A percentile compares a stretch with the other conserved stretches of the same genome.
Evolutionary conservation across 2,113 vertebrate genomes (phyloP).

Genomic region (Limnothrissa miodon): DNA sequence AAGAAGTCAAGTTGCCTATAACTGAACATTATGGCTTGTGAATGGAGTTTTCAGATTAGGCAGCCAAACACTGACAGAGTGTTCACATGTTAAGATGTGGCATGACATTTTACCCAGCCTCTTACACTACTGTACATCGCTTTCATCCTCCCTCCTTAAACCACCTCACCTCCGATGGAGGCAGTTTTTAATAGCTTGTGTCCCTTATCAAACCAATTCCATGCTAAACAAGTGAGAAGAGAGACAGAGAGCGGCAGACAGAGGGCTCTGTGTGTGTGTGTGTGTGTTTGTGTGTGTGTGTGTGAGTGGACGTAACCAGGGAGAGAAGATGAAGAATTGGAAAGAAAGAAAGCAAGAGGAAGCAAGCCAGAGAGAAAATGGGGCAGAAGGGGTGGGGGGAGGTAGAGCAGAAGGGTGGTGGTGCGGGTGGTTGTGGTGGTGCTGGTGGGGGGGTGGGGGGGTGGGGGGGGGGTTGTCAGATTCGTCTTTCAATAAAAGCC

Average conservation of each 20-base stretch:
- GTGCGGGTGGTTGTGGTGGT: too few relatives aligned
- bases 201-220: slow-evolving; percentile 5
- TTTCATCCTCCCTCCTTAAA: neutral
- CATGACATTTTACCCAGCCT: neutral
- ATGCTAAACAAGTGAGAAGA: neutral
- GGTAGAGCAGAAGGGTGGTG: neutral
- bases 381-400: neutral
- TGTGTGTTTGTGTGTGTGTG: too few relatives aligned
- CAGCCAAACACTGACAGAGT: neutral
- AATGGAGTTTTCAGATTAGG: neutral
- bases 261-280: too few relatives aligned
- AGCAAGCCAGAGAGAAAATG: neutral
- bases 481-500: neutral
- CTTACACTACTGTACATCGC: neutral
- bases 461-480: neutral
- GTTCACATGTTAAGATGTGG: neutral
- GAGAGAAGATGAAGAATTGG: neutral
- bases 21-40: too few relatives aligned
- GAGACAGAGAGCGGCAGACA: neutral
- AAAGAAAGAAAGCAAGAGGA: neutral
- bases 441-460: neutral
- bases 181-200: neutral
- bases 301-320: too few relatives aligned
- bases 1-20: too few relatives aligned
- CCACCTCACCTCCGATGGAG: neutral